Percentiles rank a stretch among this genome's conserved stretches.
Conservation (phyloP, 2,888 invertebrate species). For the Cybosia mesomella region DNA sequence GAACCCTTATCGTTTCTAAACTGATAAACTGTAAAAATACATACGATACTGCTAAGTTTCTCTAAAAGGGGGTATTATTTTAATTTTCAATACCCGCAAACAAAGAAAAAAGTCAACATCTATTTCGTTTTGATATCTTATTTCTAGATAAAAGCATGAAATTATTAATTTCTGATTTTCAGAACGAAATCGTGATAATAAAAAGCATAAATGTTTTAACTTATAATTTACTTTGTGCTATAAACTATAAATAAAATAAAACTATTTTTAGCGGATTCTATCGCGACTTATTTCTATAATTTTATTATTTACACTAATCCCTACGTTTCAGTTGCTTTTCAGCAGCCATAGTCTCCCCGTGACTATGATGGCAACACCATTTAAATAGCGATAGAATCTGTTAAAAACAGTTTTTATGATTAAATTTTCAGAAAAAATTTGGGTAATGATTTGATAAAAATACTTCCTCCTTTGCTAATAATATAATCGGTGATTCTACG, state of each 20-base stretch:
- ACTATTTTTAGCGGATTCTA: neutral
- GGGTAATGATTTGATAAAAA: neutral
- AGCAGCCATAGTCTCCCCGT: neutral
- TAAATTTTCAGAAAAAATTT: too few species aligned
- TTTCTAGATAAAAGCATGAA: conserved; percentile 4
- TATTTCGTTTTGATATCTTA: neutral
- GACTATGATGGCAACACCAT: neutral
- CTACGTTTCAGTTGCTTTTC: neutral
- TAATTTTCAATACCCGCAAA: conserved; percentile 20
- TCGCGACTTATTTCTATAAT: neutral
- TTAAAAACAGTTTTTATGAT: neutral
- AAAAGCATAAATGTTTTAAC: conserved; percentile 2
- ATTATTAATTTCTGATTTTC: conserved; percentile 1
- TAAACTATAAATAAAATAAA: too few species aligned
- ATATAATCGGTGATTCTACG: too few species aligned
- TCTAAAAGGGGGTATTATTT: conserved; percentile 24
- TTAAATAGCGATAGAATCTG: neutral
- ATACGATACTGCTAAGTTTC: conserved; percentile 56
- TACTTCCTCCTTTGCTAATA: neutral
- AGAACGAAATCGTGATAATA: conserved; percentile 4
- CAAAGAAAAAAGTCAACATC: conserved; percentile 24
- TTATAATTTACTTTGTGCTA: neutral
- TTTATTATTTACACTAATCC: neutral
- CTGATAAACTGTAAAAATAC: conserved; percentile 81
- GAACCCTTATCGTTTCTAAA: conserved; percentile 83